These are phyloP conservation scores for Nothoprocta perdicaria DNA, from an alignment of 2,113 vertebrate species.

Conservation along the genomic window DNA sequence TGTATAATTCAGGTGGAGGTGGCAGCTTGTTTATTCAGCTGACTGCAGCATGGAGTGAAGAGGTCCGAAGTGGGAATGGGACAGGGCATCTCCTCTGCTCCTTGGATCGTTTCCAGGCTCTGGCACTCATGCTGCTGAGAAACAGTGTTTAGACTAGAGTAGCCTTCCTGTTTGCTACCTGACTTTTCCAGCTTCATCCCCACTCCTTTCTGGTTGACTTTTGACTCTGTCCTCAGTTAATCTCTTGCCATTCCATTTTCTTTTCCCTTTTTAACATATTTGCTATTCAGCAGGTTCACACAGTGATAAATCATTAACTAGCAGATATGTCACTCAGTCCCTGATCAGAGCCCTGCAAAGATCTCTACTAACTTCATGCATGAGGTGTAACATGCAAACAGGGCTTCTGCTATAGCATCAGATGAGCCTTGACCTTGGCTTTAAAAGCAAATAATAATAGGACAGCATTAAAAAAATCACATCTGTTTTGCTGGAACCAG, in stretches of 20 bases:
- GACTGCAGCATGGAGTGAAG: fast-evolving
- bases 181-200: slow-evolving; percentile 42
- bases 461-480: neutral
- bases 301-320: slow-evolving; percentile 64
- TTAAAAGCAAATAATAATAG: neutral
- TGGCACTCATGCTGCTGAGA: neutral
- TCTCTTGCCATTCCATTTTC: slow-evolving; percentile 57
- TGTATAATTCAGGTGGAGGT: neutral
- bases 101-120: neutral
- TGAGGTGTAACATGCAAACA: neutral
- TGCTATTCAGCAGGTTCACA: slow-evolving; percentile 67
- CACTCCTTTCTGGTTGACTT: slow-evolving; percentile 31
- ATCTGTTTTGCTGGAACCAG: neutral
- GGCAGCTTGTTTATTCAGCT: neutral
- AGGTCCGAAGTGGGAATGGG: neutral
- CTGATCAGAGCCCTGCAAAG: slow-evolving; percentile 20
- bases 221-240: slow-evolving; percentile 68
- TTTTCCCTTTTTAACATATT: slow-evolving; percentile 58
- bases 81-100: neutral
- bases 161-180: slow-evolving; percentile 25
- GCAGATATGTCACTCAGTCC: slow-evolving; percentile 24
- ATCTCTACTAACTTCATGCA: slow-evolving; percentile 29
- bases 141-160: neutral
- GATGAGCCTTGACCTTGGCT: neutral
- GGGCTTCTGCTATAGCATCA: neutral